phyloP scores from a whole-genome alignment of 2,888 invertebrate species.

The Dynastes hyllus region DNA sequence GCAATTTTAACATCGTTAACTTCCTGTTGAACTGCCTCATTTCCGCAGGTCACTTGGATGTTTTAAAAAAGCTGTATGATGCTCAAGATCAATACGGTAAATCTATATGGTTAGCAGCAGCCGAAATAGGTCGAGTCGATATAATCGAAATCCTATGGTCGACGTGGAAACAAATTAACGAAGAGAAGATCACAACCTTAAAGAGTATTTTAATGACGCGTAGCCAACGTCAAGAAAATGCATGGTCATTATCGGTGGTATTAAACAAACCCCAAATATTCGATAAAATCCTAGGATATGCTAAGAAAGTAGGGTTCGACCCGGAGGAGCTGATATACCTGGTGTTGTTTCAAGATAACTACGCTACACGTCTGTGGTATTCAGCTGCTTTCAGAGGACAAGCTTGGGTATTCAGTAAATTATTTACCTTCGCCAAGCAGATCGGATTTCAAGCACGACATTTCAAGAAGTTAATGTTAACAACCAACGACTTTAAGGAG shows the following conservation, averaged over 20 bases:
- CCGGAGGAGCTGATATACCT: background rate
- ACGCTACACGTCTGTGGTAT: conserved; percentile 2
- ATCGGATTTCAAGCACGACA: background rate
- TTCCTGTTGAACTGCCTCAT: background rate
- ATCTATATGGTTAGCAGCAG: background rate
- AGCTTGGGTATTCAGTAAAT: conserved; percentile 5
- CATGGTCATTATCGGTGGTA: background rate
- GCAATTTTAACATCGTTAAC: background rate
- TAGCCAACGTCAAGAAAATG: background rate
- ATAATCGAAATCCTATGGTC: background rate
- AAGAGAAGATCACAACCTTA: background rate
- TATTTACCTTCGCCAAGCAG: background rate
- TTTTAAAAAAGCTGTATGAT: background rate
- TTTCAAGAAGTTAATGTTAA: background rate
- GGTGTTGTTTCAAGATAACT: background rate
- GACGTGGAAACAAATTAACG: background rate
- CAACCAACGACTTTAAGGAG: background rate
- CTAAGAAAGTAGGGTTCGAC: background rate
- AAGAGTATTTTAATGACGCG: background rate
- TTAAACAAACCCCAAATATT: background rate
- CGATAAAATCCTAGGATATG: background rate
- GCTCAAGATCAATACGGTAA: background rate
- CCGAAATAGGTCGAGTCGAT: background rate
- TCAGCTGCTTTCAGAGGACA: background rate
- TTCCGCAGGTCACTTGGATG: background rate